Evolutionary conservation across 2,113 vertebrate genomes (phyloP).

Genomic region (Alces alces): DNA sequence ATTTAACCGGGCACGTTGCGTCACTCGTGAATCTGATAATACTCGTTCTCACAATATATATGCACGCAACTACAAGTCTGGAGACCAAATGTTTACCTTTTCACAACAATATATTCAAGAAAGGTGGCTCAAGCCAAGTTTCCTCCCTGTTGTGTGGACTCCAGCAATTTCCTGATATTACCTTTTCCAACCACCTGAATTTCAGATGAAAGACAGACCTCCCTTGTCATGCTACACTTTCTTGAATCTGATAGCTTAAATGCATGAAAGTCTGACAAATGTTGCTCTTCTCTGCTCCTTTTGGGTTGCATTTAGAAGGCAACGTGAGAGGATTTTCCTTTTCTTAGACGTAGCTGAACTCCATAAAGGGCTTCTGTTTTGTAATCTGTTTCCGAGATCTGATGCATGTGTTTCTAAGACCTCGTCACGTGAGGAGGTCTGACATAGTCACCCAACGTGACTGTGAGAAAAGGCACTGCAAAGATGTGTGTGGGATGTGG

Average conservation of each 20-base stretch:
- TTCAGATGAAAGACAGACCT: constrained; percentile 37
- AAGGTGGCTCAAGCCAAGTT: constrained; percentile 13
- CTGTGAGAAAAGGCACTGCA: constrained; percentile 63
- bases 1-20: constrained; percentile 25
- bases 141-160: not conserved
- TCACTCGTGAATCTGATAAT: constrained; percentile 26
- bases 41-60: not conserved
- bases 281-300: constrained; percentile 28
- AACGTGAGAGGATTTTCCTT: constrained; percentile 68
- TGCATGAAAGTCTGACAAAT: constrained; percentile 31
- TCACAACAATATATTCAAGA: constrained; percentile 1
- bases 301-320: constrained; percentile 53
- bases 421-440: constrained; percentile 73
- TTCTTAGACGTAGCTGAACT: constrained; percentile 68
- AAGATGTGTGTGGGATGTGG: constrained; percentile 59
- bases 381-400: constrained; percentile 78
- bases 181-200: constrained; percentile 9
- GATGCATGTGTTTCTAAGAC: constrained; percentile 74
- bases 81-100: constrained; percentile 4
- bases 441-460: constrained; percentile 70
- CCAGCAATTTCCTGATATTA: not conserved
- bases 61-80: constrained; percentile 5
- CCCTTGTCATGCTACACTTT: constrained; percentile 38
- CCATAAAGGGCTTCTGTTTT: constrained; percentile 77
- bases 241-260: constrained; percentile 59